These are phyloP conservation scores for Dendronephthya gigantea DNA, from an alignment of 64 coral and sea anemone genomes.

Conservation along the genomic window DNA sequence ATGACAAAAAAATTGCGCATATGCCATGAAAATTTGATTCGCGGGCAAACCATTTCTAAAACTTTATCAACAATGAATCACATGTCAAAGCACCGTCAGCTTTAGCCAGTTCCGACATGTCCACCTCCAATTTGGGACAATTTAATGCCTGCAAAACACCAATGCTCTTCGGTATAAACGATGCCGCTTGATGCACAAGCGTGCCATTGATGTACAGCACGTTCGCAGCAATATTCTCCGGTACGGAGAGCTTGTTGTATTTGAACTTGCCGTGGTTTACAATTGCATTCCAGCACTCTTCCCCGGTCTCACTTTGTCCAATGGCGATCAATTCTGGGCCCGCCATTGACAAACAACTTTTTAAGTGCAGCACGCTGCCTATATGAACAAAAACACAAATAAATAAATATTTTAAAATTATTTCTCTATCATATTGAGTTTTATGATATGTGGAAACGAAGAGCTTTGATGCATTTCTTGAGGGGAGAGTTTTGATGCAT, in stretches of 20 bases:
- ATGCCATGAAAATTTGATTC: no score
- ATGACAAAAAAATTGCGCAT: no score
- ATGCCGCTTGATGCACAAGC: constrained; percentile 40
- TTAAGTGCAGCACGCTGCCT: constrained; percentile 44
- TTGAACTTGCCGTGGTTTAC: constrained; percentile 45
- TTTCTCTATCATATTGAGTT: no score
- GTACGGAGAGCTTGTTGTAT: constrained; percentile 46
- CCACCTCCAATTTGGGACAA: constrained; percentile 46
- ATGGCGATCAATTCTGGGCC: constrained; percentile 39
- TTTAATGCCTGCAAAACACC: constrained; percentile 37
- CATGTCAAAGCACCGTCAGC: constrained; percentile 81
- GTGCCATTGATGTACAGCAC: constrained; percentile 72
- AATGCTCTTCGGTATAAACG: constrained; percentile 58
- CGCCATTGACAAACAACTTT: constrained; percentile 65
- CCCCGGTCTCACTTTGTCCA: constrained; percentile 40
- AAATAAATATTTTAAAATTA: no score
- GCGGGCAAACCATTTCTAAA: background rate
- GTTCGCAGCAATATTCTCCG: constrained; percentile 62
- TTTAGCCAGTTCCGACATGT: constrained; percentile 68
- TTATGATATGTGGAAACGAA: no score
- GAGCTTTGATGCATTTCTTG: no score
- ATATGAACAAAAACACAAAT: background rate
- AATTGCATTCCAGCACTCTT: constrained; percentile 38
- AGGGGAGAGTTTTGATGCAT: no score
- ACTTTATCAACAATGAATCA: constrained; percentile 58